Percentiles rank a stretch among this genome's conserved stretches.
These are phyloP conservation scores for Clytia hemisphaerica DNA, from an alignment of 30 jellyfish, hydroid and myxozoan genomes.

Conservation along the genomic window DNA sequence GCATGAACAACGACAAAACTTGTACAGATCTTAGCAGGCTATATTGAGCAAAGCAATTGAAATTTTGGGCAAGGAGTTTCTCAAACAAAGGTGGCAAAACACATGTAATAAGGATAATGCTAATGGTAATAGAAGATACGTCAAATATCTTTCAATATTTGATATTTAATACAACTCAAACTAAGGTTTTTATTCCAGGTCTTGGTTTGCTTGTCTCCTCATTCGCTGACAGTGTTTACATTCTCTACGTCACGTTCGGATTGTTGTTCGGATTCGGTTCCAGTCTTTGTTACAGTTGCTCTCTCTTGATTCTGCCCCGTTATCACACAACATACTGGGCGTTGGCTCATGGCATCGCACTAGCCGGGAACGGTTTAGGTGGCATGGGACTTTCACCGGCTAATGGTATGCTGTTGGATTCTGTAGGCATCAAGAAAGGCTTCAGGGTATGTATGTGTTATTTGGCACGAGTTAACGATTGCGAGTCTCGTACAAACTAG, in stretches of 20 bases:
- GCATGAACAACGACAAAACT: too few relatives aligned
- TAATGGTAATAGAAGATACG: too few relatives aligned
- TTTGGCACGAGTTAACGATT: too few relatives aligned
- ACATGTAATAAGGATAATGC: too few relatives aligned
- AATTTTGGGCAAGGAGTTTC: too few relatives aligned
- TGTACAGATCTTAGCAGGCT: too few relatives aligned
- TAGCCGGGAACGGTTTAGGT: constrained; percentile 80
- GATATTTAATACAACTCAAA: too few relatives aligned
- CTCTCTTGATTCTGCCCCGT: constrained; percentile 68
- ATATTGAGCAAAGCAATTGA: too few relatives aligned
- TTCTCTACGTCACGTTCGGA: constrained; percentile 68
- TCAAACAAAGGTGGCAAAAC: too few relatives aligned
- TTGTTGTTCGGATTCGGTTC: constrained; percentile 59
- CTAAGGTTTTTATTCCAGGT: too few relatives aligned
- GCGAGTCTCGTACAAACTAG: too few relatives aligned
- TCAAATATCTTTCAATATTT: too few relatives aligned
- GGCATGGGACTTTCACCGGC: constrained; percentile 78
- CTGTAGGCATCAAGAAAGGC: constrained; percentile 54
- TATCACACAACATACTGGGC: constrained; percentile 76
- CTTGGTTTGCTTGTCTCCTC: constrained; percentile 69
- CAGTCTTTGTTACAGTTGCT: constrained; percentile 70
- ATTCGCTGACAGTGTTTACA: constrained; percentile 62
- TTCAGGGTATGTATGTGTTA: constrained; percentile 31
- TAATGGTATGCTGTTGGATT: constrained; percentile 32
- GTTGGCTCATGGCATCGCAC: constrained; percentile 85